Evolutionary conservation across 1,140 invertebrate species (phyloP).

Genomic region (Zophobas atratus): DNA sequence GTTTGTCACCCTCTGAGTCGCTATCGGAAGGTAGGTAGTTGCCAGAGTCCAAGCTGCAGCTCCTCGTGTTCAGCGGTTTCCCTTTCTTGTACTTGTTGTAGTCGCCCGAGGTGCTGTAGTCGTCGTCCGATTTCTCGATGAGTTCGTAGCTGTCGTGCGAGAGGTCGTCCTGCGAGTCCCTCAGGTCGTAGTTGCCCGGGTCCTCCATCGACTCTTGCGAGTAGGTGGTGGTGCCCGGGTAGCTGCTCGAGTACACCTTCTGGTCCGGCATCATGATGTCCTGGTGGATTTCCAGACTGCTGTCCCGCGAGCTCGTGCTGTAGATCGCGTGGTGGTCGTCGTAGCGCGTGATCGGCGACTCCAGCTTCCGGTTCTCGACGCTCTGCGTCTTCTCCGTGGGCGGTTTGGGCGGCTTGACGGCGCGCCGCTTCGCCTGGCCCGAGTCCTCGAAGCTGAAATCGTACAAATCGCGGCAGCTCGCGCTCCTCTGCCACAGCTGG

Average conservation of each 20-base stretch:
- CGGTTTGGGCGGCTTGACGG: conserved; percentile 60
- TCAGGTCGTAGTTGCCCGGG: conserved; percentile 71
- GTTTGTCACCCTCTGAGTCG: conserved; percentile 75
- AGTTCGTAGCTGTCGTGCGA: conserved; percentile 92
- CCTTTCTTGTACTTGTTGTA: conserved; percentile 59
- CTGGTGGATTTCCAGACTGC: conserved; percentile 74
- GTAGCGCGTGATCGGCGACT: conserved; percentile 84
- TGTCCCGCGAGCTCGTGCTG: conserved; percentile 72
- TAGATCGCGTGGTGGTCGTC: conserved; percentile 77
- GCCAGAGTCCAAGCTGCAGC: conserved; percentile 79
- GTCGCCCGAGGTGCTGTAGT: conserved; percentile 67
- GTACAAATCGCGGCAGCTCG: conserved; percentile 84
- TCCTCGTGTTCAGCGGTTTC: conserved; percentile 67
- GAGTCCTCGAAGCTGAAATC: conserved; percentile 81
- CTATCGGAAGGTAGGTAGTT: conserved; percentile 75
- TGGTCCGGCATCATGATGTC: conserved; percentile 71
- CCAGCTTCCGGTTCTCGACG: conserved; percentile 72
- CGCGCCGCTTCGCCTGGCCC: conserved; percentile 73
- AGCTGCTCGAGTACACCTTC: conserved; percentile 87
- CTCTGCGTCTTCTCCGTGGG: conserved; percentile 57
- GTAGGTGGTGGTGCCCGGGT: conserved; percentile 83
- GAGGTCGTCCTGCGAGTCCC: conserved; percentile 87
- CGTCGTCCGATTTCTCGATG: conserved; percentile 82
- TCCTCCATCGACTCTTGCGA: conserved; percentile 76
- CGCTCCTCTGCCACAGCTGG: conserved; percentile 81